These are phyloP conservation scores for Drosophila leonis DNA, from an alignment of 2,888 invertebrate genomes.

Conservation along the genomic window DNA sequence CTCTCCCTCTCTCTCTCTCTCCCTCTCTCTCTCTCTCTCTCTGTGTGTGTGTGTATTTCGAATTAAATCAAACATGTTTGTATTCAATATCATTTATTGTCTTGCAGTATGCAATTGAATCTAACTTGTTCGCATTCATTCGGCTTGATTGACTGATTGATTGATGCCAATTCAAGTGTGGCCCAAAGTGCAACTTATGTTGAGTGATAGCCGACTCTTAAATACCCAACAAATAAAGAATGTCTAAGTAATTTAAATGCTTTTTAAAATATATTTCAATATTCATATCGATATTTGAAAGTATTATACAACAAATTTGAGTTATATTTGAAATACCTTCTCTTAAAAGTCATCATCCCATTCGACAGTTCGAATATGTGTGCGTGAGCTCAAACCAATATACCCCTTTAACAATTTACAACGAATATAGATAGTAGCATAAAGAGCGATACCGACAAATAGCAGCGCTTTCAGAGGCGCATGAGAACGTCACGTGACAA, in stretches of 20 bases:
- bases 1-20: too few relatives aligned
- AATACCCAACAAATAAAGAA: not conserved
- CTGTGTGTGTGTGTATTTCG: not conserved
- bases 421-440: not conserved
- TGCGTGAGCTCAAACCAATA: not conserved
- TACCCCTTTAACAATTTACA: not conserved
- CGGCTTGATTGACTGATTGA: conserved; percentile 33
- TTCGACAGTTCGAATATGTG: not conserved
- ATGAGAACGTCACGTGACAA: conserved; percentile 36
- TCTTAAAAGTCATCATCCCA: not conserved
- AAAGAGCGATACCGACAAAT: conserved; percentile 14
- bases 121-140: conserved; percentile 16
- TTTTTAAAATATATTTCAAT: too few relatives aligned
- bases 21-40: too few relatives aligned
- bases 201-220: not conserved
- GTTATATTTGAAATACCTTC: not conserved
- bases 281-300: too few relatives aligned
- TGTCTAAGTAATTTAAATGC: not conserved
- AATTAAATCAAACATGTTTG: conserved; percentile 2
- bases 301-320: not conserved
- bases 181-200: conserved; percentile 7
- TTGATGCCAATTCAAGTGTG: conserved; percentile 28
- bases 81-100: conserved; percentile 5
- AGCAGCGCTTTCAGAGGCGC: conserved; percentile 9
- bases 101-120: conserved; percentile 18